Percentiles rank a stretch among this genome's conserved stretches.
Conservation (phyloP, 1,140 invertebrate genomes). For the Oppia nitens region DNA sequence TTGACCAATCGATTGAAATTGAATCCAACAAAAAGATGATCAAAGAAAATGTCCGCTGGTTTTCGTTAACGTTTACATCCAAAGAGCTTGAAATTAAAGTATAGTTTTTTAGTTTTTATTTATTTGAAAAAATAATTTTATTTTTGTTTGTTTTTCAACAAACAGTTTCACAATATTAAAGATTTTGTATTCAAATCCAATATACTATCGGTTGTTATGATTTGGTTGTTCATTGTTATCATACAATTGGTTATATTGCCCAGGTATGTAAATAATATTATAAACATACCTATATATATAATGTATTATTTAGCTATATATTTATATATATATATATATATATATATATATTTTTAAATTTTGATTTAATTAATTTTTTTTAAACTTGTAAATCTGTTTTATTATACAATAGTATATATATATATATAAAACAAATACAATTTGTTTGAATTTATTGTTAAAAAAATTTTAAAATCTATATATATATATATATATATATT, state of each 20-base stretch:
- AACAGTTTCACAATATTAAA: constrained; percentile 62
- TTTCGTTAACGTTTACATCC: constrained; percentile 69
- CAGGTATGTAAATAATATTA: constrained; percentile 38
- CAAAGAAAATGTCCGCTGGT: constrained; percentile 62
- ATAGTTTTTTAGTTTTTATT: constrained; percentile 14
- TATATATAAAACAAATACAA: too few relatives aligned
- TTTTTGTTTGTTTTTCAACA: constrained; percentile 10
- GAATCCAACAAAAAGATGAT: constrained; percentile 80
- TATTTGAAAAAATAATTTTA: not conserved
- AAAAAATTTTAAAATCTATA: too few relatives aligned
- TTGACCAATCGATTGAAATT: constrained; percentile 76
- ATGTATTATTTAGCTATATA: not conserved
- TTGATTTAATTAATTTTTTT: too few relatives aligned
- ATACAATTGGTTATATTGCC: constrained; percentile 60
- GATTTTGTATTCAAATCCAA: constrained; percentile 55
- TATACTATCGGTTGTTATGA: constrained; percentile 71
- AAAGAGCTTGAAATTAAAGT: constrained; percentile 49
- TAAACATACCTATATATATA: not conserved
- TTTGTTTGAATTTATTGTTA: too few relatives aligned
- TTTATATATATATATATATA: too few relatives aligned
- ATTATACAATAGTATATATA: too few relatives aligned
- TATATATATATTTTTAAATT: too few relatives aligned
- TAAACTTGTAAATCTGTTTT: too few relatives aligned
- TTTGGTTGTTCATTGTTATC: constrained; percentile 71
- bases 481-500: too few relatives aligned